phyloP scores from a whole-genome alignment of 2,797 vertebrate species.

The Lithobates pipiens region DNA sequence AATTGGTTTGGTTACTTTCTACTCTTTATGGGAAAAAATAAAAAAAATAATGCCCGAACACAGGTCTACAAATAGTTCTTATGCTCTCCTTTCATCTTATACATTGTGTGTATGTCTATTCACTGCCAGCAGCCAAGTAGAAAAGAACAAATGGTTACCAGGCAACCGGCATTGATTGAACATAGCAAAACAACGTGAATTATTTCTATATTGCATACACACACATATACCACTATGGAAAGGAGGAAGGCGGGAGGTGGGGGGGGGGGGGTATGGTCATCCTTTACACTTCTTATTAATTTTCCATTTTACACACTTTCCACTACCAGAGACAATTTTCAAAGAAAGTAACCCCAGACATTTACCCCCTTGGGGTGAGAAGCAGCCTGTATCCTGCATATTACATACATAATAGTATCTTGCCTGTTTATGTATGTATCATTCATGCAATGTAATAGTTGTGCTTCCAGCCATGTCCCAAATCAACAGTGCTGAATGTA shows the following conservation, averaged over 20 bases:
- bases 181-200: slow-evolving; percentile 31
- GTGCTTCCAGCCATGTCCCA: neutral
- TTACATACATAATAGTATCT: neutral
- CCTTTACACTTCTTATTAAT: neutral
- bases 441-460: neutral
- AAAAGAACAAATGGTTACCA: slow-evolving; percentile 54
- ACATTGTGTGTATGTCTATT: slow-evolving; percentile 32
- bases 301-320: slow-evolving; percentile 11
- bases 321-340: slow-evolving; percentile 3
- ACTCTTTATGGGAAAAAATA: slow-evolving; percentile 2
- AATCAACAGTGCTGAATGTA: neutral
- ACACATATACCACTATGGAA: neutral
- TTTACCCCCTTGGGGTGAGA: neutral
- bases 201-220: slow-evolving; percentile 33
- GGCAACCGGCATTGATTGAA: slow-evolving; percentile 39
- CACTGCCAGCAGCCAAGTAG: slow-evolving; percentile 22
- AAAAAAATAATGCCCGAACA: slow-evolving; percentile 8
- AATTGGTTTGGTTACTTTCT: slow-evolving; percentile 6
- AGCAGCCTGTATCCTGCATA: neutral
- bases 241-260: neutral
- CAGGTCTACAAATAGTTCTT: slow-evolving; percentile 22
- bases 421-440: neutral
- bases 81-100: slow-evolving; percentile 48
- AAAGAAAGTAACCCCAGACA: neutral
- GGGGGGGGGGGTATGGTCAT: neutral